Evolutionary conservation across 2,888 invertebrate species (phyloP).

Genomic region (Hymenopus coronatus): DNA sequence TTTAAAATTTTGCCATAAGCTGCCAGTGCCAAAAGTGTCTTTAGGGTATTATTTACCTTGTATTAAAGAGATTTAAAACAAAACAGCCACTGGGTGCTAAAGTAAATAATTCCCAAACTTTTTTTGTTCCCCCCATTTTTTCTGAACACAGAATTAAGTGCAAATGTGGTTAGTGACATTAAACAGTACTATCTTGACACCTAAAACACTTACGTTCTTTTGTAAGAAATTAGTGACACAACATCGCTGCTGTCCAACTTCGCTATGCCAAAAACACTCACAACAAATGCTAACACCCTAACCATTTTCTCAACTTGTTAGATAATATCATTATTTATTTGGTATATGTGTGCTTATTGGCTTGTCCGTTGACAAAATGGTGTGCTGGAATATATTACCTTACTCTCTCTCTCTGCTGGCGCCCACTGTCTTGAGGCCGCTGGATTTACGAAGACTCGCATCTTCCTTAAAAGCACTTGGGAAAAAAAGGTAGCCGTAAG

Average conservation of each 20-base stretch:
- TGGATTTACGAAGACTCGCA: constrained; percentile 12
- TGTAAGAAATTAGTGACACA: constrained; percentile 16
- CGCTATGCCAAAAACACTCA: background rate
- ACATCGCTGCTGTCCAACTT: background rate
- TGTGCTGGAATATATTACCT: background rate
- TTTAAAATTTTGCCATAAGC: too few species aligned
- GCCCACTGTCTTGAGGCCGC: constrained; percentile 21
- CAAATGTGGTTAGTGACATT: constrained; percentile 9
- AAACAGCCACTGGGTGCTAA: too few species aligned
- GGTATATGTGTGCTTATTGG: background rate
- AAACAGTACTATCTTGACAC: constrained; percentile 10
- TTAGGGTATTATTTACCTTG: too few species aligned
- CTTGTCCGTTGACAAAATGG: background rate
- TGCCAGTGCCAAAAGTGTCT: too few species aligned
- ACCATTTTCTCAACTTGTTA: background rate
- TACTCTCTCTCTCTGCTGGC: background rate
- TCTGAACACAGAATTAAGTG: background rate
- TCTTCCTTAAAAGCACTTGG: constrained; percentile 30
- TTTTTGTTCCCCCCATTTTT: background rate
- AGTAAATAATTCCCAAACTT: background rate
- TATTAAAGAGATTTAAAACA: too few species aligned
- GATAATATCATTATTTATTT: background rate
- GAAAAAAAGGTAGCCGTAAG: background rate
- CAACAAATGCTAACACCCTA: constrained; percentile 9
- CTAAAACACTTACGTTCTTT: constrained; percentile 4